Percentiles rank a stretch among this genome's conserved stretches.
These are phyloP conservation scores for Drosophila bifasciata DNA, from an alignment of 1,140 invertebrate genomes.

Conservation along the genomic window DNA sequence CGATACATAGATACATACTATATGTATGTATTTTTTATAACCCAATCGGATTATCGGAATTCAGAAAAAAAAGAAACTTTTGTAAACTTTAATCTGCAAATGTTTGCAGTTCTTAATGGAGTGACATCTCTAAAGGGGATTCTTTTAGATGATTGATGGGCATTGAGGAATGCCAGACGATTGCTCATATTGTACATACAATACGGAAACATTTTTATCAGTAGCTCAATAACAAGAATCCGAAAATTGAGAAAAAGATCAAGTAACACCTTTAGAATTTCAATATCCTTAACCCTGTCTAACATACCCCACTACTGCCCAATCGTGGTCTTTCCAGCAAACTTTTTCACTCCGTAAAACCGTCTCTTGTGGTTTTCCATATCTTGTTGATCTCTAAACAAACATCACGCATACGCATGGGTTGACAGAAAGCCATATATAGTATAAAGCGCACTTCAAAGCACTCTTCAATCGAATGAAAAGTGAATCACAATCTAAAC, in stretches of 20 bases:
- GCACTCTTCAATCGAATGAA: conserved; percentile 18
- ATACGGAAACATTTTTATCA: no score
- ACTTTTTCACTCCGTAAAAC: conserved; percentile 11
- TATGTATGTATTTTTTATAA: background rate
- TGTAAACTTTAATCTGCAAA: no score
- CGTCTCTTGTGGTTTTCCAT: conserved; percentile 3
- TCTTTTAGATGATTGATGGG: no score
- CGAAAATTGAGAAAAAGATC: no score
- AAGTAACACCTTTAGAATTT: no score
- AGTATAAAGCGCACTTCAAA: conserved; percentile 5
- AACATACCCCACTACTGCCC: no score
- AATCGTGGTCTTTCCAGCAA: background rate
- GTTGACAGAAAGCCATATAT: conserved; percentile 7
- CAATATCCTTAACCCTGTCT: background rate
- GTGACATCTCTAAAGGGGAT: no score
- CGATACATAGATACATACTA: background rate
- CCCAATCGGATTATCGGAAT: conserved; percentile 4
- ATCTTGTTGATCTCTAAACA: conserved; percentile 15
- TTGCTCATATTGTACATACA: no score
- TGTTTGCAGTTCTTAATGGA: background rate
- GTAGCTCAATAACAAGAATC: no score
- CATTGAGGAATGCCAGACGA: no score
- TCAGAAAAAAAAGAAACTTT: background rate
- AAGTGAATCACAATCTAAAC: conserved; percentile 30
- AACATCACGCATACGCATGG: conserved; percentile 44